Evolutionary conservation across 2,113 vertebrate genomes (phyloP), one percentile per base, ranked within the genome.

Genomic region (Desmodus rotundus): DNA sequence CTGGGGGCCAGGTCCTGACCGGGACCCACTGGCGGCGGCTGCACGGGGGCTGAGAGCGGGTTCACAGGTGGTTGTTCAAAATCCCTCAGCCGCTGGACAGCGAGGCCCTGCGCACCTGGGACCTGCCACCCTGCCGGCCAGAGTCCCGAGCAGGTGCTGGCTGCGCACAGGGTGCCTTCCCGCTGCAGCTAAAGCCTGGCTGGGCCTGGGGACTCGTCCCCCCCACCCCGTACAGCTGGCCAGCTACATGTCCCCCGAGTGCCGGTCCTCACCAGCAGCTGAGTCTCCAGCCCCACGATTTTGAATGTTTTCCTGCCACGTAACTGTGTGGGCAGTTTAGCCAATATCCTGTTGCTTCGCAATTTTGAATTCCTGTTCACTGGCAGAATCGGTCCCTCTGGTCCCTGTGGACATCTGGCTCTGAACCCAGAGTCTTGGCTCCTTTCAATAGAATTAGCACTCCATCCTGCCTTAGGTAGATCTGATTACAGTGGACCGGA

Each of bases 111-210:
- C 3, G 14, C 36, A 24, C 36, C 56, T 0, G 6, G 47, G 54
- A n/a, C 12, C 5, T 0, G 0, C 20, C 9, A 26, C 3, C 50
- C 50, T 12, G 2, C 0, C 0, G 3, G 78, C 0, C 4, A 1
- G 61, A 5, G 41, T 1, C n/a, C 15, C 2, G 4, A 26, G 33
- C 45, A 24, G 65, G 63, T 16, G 5, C 11, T 1, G 5, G 1
- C 11, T 1, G 0, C 12, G 3, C 26, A 74, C 72, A 47, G 72
- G 28, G 14, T 9, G 7, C 31, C 14, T 17, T 22, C 72, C 72
- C 24, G 14, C 41, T 8, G 7, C 61, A 58, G 41, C 1, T 0
- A 3, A 10, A 33, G 33, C 80, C 41, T 2, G 7, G 47, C 26
- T 11, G 4, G 28, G 22, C 17, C 24, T 31, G 7, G 82, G 38